A percentile compares a stretch with the other conserved stretches of the same genome.
phyloP scores from a whole-genome alignment of 2,888 invertebrate species.

The Drosophila picticornis region DNA sequence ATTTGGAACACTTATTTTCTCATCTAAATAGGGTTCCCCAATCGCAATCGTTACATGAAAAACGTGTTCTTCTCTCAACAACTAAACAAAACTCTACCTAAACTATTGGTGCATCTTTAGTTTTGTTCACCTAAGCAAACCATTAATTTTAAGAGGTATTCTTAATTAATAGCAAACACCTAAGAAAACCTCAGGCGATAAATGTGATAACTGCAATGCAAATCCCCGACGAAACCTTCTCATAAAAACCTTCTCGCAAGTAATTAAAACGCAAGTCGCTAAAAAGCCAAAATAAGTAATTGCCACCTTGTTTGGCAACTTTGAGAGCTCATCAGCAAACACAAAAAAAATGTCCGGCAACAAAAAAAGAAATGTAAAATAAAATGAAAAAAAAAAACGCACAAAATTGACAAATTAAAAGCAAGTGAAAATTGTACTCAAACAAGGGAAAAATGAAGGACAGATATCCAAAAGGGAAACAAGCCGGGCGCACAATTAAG shows the following conservation, averaged over 20 bases:
- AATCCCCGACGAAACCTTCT: constrained; percentile 32
- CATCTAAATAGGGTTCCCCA: neutral
- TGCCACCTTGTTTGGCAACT: constrained; percentile 76
- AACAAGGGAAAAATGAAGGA: constrained; percentile 34
- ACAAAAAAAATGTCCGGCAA: constrained; percentile 22
- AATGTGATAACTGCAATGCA: constrained; percentile 27
- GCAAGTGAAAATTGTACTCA: constrained; percentile 64
- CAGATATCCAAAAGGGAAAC: constrained; percentile 57
- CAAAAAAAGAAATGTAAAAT: constrained; percentile 16
- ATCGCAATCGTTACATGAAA: neutral
- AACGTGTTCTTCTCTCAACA: neutral
- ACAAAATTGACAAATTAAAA: constrained; percentile 80
- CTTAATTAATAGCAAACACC: constrained; percentile 6
- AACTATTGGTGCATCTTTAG: neutral
- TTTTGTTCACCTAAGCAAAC: neutral
- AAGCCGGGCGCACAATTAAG: constrained; percentile 71
- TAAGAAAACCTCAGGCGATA: constrained; percentile 3
- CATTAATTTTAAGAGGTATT: neutral
- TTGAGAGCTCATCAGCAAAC: constrained; percentile 72
- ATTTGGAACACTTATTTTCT: neutral
- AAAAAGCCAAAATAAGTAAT: constrained; percentile 73
- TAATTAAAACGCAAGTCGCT: constrained; percentile 67
- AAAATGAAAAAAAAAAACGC: constrained; percentile 30
- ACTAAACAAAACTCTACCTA: neutral
- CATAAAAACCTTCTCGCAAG: constrained; percentile 20